Conservation (phyloP, 2,113 vertebrate species). For the Capreolus pygargus region DNA sequence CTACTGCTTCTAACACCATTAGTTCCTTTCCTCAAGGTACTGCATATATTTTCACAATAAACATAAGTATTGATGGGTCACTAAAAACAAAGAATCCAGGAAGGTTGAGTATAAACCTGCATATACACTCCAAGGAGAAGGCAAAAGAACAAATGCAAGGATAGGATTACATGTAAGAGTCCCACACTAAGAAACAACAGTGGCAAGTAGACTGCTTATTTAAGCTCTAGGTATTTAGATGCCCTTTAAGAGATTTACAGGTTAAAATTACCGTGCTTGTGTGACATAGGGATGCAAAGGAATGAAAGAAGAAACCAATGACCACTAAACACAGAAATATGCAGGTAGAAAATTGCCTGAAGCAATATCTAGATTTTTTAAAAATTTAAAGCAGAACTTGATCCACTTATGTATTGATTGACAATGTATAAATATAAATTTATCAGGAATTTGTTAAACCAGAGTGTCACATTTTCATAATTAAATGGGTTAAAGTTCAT, state of each 20-base stretch:
- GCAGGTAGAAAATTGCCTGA: neutral
- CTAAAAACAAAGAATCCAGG: constrained; percentile 11
- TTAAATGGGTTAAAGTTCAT: neutral
- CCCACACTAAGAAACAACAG: neutral
- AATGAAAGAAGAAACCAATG: neutral
- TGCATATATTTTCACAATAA: neutral
- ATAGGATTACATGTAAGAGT: neutral
- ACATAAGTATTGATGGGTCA: neutral
- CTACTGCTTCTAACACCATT: neutral
- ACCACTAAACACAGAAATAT: neutral
- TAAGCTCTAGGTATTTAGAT: neutral
- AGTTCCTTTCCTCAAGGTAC: neutral
- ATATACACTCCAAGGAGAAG: neutral
- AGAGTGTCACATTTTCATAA: neutral
- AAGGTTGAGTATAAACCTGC: constrained; percentile 23
- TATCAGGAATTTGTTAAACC: neutral
- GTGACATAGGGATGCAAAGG: neutral
- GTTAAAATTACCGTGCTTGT: neutral
- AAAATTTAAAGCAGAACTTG: neutral
- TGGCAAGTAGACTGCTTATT: neutral
- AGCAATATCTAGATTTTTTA: neutral
- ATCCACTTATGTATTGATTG: neutral
- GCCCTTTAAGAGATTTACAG: neutral
- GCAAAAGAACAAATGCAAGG: neutral
- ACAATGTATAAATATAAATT: neutral